A percentile compares a stretch with the other conserved stretches of the same genome.
These are phyloP conservation scores for Cheilosia pagana DNA, from an alignment of 2,888 invertebrate genomes.

Conservation along the genomic window DNA sequence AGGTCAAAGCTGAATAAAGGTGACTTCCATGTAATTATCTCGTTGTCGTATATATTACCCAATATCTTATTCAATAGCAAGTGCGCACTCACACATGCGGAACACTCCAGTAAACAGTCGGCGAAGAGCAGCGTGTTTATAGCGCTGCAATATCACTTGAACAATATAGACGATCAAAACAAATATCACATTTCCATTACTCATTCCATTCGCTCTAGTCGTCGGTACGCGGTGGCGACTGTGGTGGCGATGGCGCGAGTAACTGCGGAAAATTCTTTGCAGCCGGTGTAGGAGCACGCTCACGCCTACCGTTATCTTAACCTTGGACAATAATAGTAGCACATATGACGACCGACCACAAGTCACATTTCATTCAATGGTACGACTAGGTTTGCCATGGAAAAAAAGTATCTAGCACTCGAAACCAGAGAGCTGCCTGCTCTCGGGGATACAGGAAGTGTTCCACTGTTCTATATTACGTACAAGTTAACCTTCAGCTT, in stretches of 20 bases:
- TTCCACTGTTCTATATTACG: constrained; percentile 75
- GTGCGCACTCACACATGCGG: constrained; percentile 8
- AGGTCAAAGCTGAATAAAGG: constrained; percentile 59
- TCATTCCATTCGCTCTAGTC: constrained; percentile 30
- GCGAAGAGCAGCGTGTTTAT: neutral
- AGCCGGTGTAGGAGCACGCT: constrained; percentile 39
- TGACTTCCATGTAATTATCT: constrained; percentile 57
- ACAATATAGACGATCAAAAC: constrained; percentile 50
- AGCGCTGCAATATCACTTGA: constrained; percentile 24
- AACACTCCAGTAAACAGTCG: neutral
- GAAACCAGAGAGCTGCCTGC: constrained; percentile 23
- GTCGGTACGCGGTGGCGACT: neutral
- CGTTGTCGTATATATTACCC: constrained; percentile 38
- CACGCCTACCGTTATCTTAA: constrained; percentile 75
- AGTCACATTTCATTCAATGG: neutral
- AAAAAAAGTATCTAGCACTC: constrained; percentile 48
- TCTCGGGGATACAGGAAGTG: constrained; percentile 65
- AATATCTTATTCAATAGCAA: constrained; percentile 56
- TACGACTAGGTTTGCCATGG: neutral
- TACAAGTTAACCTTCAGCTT: constrained; percentile 65
- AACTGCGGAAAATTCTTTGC: constrained; percentile 30
- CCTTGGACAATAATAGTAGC: constrained; percentile 72
- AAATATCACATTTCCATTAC: constrained; percentile 72
- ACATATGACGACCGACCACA: constrained; percentile 37
- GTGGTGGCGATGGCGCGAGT: neutral